phyloP scores from a whole-genome alignment of 2,113 vertebrate species.

The Setophaga coronata region DNA sequence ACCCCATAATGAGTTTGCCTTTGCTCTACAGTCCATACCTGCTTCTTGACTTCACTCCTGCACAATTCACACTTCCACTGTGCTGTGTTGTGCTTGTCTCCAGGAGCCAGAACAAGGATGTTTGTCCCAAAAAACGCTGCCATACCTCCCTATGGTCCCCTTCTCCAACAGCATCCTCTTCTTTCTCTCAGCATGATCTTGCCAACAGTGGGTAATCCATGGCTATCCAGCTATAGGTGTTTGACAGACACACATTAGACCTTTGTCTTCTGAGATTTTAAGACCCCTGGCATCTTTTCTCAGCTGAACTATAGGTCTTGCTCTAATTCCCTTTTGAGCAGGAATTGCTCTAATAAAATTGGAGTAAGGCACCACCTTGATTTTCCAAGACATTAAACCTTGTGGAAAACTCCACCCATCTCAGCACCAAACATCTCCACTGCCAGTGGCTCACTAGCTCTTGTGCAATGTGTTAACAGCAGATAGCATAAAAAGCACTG shows the following conservation, averaged over 20 bases:
- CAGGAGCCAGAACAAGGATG: background rate
- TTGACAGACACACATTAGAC: background rate
- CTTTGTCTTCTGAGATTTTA: background rate
- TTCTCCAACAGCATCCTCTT: background rate
- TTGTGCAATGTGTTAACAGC: background rate
- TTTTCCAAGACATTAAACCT: background rate
- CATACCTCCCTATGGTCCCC: no score
- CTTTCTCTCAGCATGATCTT: rapidly evolving
- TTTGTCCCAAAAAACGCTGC: background rate
- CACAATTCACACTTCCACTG: background rate
- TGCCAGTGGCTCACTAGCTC: background rate
- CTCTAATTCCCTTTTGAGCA: background rate
- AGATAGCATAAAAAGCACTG: background rate
- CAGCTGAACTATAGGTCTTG: background rate
- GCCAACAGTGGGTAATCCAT: background rate
- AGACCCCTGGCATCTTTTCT: background rate
- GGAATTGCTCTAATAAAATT: background rate
- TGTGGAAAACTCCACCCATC: background rate
- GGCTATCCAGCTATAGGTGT: background rate
- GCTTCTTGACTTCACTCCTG: background rate
- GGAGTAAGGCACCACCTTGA: background rate
- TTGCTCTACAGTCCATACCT: background rate
- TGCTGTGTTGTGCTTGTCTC: background rate
- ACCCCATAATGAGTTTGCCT: background rate
- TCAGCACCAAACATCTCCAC: background rate